Evolutionary conservation across 37 sponge, comb jelly and placozoan genomes (phyloP), one percentile per base, ranked within the genome.

Genomic region (Spongilla lacustris): DNA sequence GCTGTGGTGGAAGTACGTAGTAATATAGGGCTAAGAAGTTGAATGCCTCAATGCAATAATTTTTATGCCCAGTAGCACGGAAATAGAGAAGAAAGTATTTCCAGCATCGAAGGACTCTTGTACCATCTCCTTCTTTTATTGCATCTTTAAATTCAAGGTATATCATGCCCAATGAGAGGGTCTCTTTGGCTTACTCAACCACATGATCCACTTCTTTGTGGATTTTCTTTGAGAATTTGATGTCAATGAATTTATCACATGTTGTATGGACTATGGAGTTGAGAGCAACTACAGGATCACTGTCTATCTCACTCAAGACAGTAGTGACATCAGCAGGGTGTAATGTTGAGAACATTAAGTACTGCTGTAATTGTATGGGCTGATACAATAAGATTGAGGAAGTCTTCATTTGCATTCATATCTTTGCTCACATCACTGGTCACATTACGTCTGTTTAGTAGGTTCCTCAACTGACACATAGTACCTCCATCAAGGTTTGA

Each of bases 401-500:
- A 66, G 73, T 82, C 89, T 49, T 88, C 82, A 75, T 68, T 76
- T 8, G 89, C 75, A 82, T 74, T 73, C 27, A 83, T 33, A 73
- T 88, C 78, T 19, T 75, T 33, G 13, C 19, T 23, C 14, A 69
- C 77, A 13, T 66, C n/a, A 23, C 1, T 67, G 14, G 13, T 30
- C 36, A 88, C 89, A 36, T 88, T 88, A 2, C 84, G 29, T 37
- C 89, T 74, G 71, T 88, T 77, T 1, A 88, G 76, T 25, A 88
- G 26, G 78, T 83, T 88, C 36, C 84, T 25, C 37, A 88, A 66
- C 37, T 88, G 89, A 37, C 35, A 88, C 83, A 88, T 27, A 35
- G 75, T 88, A 82, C 76, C 75, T 25, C 19, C 83, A 35, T 23
- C 46, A 29, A 76, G 83, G 85, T 19, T 71, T 83, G 66, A 87